A percentile compares a stretch with the other conserved stretches of the same genome.
Conservation (phyloP, 2,888 invertebrate species). For the Eupeodes luniger region DNA sequence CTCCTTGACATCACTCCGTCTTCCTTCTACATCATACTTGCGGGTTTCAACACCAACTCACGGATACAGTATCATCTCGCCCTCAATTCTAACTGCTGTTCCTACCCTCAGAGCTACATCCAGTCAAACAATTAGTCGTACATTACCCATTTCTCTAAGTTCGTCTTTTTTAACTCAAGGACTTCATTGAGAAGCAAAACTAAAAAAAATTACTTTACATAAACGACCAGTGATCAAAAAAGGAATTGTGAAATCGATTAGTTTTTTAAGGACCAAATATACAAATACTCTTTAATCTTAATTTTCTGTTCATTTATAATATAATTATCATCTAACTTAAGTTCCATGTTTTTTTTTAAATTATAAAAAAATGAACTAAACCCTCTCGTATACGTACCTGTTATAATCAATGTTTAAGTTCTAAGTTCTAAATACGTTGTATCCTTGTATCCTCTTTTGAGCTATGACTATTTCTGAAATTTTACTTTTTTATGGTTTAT, state of each 20-base stretch:
- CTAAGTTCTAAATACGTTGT: conserved; percentile 54
- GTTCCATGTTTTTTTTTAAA: conserved; percentile 38
- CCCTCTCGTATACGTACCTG: conserved; percentile 59
- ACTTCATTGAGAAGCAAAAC: conserved; percentile 39
- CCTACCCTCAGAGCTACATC: conserved; percentile 74
- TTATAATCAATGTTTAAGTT: conserved; percentile 59
- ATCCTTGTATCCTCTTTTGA: conserved; percentile 23
- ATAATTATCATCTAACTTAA: conserved; percentile 26
- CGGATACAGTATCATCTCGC: conserved; percentile 81
- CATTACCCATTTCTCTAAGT: conserved; percentile 80
- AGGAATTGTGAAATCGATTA: conserved; percentile 49
- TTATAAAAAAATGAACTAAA: background rate
- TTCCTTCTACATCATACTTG: conserved; percentile 81
- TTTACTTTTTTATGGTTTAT: conserved; percentile 46
- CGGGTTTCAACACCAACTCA: conserved; percentile 80
- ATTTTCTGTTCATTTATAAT: conserved; percentile 41
- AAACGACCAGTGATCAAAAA: conserved; percentile 66
- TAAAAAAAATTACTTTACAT: background rate
- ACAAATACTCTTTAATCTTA: conserved; percentile 37
- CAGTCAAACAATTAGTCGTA: conserved; percentile 76
- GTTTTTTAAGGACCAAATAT: conserved; percentile 30
- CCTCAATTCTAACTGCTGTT: conserved; percentile 79
- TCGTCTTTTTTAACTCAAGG: conserved; percentile 78
- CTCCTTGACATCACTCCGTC: conserved; percentile 77
- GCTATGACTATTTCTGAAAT: conserved; percentile 32